These are phyloP conservation scores for Nysson spinosus DNA, from an alignment of 2,888 invertebrate species.

Conservation along the genomic window DNA sequence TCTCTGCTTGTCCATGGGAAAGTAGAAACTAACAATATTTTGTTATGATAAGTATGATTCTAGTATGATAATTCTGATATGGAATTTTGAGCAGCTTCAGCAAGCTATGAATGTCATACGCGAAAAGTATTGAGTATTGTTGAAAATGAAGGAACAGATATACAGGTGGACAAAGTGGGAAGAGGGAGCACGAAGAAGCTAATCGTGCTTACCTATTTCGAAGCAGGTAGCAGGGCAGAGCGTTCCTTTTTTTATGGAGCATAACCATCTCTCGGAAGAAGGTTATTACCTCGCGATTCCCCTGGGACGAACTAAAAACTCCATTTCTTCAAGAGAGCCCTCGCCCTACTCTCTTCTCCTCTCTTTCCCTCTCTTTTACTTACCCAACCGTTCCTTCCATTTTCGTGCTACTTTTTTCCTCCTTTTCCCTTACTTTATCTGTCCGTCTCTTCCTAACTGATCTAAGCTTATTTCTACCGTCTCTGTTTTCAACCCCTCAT, in stretches of 20 bases:
- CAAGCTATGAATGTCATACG: too few species aligned
- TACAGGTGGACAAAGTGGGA: neutral
- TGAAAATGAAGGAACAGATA: constrained; percentile 1
- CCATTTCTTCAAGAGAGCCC: constrained; percentile 43
- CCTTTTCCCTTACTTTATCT: neutral
- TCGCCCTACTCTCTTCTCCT: neutral
- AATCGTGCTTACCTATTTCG: constrained; percentile 40
- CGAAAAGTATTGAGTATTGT: neutral
- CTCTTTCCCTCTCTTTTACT: constrained; percentile 12
- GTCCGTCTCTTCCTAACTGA: constrained; percentile 5
- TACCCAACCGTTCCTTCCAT: constrained; percentile 5
- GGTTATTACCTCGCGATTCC: constrained; percentile 62
- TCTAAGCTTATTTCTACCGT: neutral
- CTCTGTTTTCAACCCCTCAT: constrained; percentile 1
- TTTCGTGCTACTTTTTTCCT: constrained; percentile 7
- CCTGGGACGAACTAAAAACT: constrained; percentile 54
- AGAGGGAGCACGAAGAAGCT: constrained; percentile 9
- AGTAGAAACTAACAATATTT: too few species aligned
- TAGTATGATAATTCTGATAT: too few species aligned
- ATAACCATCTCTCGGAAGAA: constrained; percentile 53
- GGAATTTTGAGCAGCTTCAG: too few species aligned
- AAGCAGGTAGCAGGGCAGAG: constrained; percentile 11
- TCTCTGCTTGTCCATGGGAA: too few species aligned
- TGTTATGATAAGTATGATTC: too few species aligned
- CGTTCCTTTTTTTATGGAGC: constrained; percentile 53